Base-by-base conservation (phyloP, 2,113 vertebrate genomes). In the Hyaena hyaena region DNA sequence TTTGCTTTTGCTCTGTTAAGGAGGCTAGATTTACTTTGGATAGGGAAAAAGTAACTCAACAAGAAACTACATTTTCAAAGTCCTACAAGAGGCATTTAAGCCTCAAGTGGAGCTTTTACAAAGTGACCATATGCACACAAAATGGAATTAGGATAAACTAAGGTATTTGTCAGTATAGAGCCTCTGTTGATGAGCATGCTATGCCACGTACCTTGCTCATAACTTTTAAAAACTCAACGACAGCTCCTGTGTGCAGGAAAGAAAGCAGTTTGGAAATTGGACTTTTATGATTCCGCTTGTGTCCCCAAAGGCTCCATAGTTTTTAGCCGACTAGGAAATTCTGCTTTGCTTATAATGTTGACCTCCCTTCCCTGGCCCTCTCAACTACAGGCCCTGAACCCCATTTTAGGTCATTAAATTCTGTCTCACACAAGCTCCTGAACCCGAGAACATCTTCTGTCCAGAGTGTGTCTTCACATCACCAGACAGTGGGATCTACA, bases 71-170 rank as follows among this genome's bases (percentile, higher is more conserved):
- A 61, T 77, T 90, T 92, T 79, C 87, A 65, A 63, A 82, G 63
- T 83, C 83, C 71, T 90, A 35, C 83, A 88, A 90, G 68, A 93
- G 17, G 33, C 28, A 93, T 26, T 71, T 81, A n/a, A 92, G 50
- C 17, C 55, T 71, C 35, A 63, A 83, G 33, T 53, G n/a, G 53
- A 14, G 17, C 39, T 95, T 96, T 55, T 74, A 91, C n/a, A 79
- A 95, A 89, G 69, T 88, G 53, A 92, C 48, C 48, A 4, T 83
- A 58, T 66, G 10, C 10, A 48, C 61, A 66, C 15, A 87, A 76
- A 68, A 43, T 48, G 10, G 74, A 97, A 68, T 58, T 31, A 43
- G 45, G 35, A 76, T 66, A 68, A 84, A 55, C 48, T 61, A 89
- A 96, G 55, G 4, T 39, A 53, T 16, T 68, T 68, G 31, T 68